phyloP scores from a whole-genome alignment of 2,797 vertebrate species.

The Buphagus erythrorhynchus region DNA sequence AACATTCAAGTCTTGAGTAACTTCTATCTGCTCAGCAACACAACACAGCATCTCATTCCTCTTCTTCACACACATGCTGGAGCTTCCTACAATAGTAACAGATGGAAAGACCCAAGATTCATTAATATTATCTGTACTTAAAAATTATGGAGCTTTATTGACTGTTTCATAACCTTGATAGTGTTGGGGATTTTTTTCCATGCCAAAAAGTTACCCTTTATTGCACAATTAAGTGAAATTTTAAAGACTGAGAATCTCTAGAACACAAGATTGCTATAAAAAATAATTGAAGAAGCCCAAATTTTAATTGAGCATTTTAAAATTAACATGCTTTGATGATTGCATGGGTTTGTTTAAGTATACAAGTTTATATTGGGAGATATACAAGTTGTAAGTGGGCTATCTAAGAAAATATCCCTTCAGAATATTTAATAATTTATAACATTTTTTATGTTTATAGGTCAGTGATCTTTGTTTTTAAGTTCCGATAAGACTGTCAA shows the following conservation, averaged over 20 bases:
- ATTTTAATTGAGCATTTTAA: background rate
- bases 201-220: background rate
- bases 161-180: background rate
- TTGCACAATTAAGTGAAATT: background rate
- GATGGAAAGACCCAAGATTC: background rate
- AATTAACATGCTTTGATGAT: background rate
- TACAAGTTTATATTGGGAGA: background rate
- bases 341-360: background rate
- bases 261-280: background rate
- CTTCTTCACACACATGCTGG: background rate
- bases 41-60: background rate
- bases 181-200: background rate
- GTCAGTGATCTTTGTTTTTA: background rate
- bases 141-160: background rate
- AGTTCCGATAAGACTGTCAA: background rate
- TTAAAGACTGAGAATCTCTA: background rate
- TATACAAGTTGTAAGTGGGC: background rate
- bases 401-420: background rate
- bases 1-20: background rate
- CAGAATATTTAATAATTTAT: background rate
- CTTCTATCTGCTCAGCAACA: background rate
- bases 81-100: background rate
- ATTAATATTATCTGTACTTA: background rate
- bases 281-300: background rate
- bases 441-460: background rate